These are phyloP conservation scores for Trididemnum miniatum DNA, from an alignment of 23 tunicate species.

Conservation along the genomic window DNA sequence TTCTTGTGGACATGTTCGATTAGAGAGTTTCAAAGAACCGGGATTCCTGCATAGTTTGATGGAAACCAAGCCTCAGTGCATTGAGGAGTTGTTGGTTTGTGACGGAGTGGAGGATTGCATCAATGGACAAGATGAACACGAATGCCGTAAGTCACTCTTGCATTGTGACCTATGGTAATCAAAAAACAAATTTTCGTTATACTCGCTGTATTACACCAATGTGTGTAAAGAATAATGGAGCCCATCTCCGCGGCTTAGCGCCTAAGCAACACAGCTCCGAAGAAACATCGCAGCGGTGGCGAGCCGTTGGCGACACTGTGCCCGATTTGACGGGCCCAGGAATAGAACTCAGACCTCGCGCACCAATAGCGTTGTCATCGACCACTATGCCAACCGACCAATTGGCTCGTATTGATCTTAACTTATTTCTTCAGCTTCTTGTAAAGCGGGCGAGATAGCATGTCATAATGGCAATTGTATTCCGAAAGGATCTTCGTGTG, in stretches of 20 bases:
- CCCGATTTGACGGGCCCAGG: too few species aligned
- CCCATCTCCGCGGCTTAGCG: too few species aligned
- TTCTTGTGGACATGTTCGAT: conserved; percentile 6
- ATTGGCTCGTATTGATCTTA: too few species aligned
- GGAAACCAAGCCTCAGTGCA: conserved; percentile 44
- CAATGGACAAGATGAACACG: conserved; percentile 41
- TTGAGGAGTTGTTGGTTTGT: conserved; percentile 22
- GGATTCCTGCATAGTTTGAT: conserved; percentile 16
- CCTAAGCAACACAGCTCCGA: too few species aligned
- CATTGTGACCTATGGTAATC: too few species aligned
- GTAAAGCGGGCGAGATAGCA: conserved; percentile 7
- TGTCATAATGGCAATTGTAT: conserved; percentile 9
- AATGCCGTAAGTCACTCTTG: conserved; percentile 52
- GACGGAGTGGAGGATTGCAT: conserved; percentile 56
- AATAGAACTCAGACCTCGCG: too few species aligned
- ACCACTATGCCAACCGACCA: too few species aligned
- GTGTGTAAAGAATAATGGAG: too few species aligned
- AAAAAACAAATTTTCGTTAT: not conserved
- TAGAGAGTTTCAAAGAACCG: not conserved
- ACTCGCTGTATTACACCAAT: not conserved
- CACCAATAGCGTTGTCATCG: too few species aligned
- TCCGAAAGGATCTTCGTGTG: not conserved
- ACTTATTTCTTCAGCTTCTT: not conserved
- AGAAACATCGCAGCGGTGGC: too few species aligned
- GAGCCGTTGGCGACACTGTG: too few species aligned